Conservation (phyloP, 2,888 invertebrate genomes). For the Beris morrisii region DNA sequence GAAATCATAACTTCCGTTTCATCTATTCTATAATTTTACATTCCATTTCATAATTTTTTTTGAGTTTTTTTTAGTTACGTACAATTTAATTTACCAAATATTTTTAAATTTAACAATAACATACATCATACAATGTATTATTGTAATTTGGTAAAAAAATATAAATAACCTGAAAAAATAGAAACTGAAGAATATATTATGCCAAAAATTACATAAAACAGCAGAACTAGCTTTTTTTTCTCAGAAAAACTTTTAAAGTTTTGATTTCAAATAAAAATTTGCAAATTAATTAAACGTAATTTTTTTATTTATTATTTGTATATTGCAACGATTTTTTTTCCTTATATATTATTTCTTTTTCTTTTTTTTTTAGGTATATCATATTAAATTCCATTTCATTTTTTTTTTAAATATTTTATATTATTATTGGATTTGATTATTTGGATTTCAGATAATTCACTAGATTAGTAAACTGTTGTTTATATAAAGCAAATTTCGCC, state of each 20-base stretch:
- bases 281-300: too few species aligned
- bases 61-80: slow-evolving; percentile 18
- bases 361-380: slow-evolving; percentile 13
- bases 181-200: too few species aligned
- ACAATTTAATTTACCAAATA: slow-evolving; percentile 22
- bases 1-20: slow-evolving; percentile 29
- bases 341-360: background rate
- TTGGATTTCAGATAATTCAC: too few species aligned
- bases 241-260: too few species aligned
- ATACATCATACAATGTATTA: slow-evolving; percentile 21
- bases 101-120: slow-evolving; percentile 28
- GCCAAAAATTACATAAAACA: too few species aligned
- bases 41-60: slow-evolving; percentile 39
- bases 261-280: too few species aligned
- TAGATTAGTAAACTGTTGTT: too few species aligned
- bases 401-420: slow-evolving; percentile 13
- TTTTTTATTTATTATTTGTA: slow-evolving; percentile 5
- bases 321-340: slow-evolving; percentile 20
- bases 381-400: slow-evolving; percentile 27
- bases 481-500: background rate
- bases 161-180: background rate
- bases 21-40: slow-evolving; percentile 33
- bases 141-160: slow-evolving; percentile 2
- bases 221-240: too few species aligned
- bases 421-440: slow-evolving; percentile 5